These are phyloP conservation scores for Gymnoscopelus braueri DNA, from an alignment of 2,797 vertebrate species.

Conservation along the genomic window DNA sequence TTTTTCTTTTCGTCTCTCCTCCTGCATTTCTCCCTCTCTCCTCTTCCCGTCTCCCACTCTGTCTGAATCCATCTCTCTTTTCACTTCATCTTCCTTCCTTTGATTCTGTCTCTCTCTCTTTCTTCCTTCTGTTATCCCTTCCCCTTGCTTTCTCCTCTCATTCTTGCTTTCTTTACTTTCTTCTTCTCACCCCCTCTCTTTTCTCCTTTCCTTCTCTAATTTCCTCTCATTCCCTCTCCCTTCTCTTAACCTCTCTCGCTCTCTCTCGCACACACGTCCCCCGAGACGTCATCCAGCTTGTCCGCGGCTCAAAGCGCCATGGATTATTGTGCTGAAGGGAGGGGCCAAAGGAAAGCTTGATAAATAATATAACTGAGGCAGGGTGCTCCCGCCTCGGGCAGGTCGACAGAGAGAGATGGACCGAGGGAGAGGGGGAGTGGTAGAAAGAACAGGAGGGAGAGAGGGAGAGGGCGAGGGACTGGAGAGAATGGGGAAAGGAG, in stretches of 20 bases:
- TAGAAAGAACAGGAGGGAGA: too few species aligned
- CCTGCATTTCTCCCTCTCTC: neutral
- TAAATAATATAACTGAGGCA: slow-evolving; percentile 44
- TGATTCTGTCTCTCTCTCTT: slow-evolving; percentile 19
- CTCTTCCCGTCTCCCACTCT: neutral
- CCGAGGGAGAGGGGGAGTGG: too few species aligned
- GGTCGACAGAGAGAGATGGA: neutral
- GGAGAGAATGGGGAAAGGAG: neutral
- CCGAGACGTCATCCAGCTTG: slow-evolving; percentile 38
- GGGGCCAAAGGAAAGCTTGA: slow-evolving; percentile 47
- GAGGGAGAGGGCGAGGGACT: slow-evolving; percentile 9
- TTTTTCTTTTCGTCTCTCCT: slow-evolving; percentile 9
- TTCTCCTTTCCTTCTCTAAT: neutral
- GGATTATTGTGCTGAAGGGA: slow-evolving; percentile 40
- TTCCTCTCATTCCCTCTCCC: neutral
- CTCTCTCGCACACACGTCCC: slow-evolving; percentile 12
- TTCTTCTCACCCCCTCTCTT: neutral
- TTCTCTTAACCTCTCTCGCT: slow-evolving; percentile 5
- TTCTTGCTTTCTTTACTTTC: slow-evolving; percentile 1
- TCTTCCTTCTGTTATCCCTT: slow-evolving; percentile 26
- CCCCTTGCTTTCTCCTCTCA: neutral
- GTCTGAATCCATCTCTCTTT: neutral
- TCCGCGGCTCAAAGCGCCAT: slow-evolving; percentile 6
- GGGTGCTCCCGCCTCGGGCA: neutral
- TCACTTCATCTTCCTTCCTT: too few species aligned